Conservation (phyloP, 2,888 invertebrate species). For the Dryococelus australis region DNA sequence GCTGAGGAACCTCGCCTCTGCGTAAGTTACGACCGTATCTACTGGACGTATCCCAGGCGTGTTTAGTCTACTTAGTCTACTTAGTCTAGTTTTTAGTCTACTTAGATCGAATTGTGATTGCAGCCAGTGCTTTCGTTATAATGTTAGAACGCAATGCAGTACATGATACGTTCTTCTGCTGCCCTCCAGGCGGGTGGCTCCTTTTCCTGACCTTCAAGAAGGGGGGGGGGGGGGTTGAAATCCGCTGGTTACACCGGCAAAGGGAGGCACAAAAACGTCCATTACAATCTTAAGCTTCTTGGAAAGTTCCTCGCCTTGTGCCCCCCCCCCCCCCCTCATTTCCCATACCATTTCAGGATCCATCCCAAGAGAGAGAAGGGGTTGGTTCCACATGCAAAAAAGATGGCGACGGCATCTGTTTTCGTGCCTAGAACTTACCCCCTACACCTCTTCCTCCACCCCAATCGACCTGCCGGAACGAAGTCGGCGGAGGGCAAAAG, state of each 20-base stretch:
- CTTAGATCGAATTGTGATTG: too few relatives aligned
- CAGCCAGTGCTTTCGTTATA: too few relatives aligned
- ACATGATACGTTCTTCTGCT: not conserved
- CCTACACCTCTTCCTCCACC: not conserved
- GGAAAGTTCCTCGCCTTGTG: not conserved
- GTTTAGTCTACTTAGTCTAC: too few relatives aligned
- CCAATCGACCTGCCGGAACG: not conserved
- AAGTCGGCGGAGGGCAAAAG: not conserved
- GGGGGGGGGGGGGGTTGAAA: not conserved
- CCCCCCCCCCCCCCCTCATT: not conserved
- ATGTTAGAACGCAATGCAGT: too few relatives aligned
- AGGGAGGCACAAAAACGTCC: not conserved
- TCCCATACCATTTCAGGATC: not conserved
- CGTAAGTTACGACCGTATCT: too few relatives aligned
- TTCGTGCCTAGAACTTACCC: not conserved
- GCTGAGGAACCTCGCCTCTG: too few relatives aligned
- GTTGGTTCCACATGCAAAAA: not conserved
- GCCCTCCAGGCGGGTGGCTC: not conserved
- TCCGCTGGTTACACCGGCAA: not conserved
- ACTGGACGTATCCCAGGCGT: too few relatives aligned
- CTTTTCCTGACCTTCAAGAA: not conserved
- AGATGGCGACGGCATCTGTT: not conserved
- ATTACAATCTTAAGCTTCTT: conserved; percentile 16
- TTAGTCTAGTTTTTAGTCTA: too few relatives aligned
- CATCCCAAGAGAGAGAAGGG: not conserved